phyloP scores from a whole-genome alignment of 2,888 invertebrate genomes.

The Pristionchus entomophagus region DNA sequence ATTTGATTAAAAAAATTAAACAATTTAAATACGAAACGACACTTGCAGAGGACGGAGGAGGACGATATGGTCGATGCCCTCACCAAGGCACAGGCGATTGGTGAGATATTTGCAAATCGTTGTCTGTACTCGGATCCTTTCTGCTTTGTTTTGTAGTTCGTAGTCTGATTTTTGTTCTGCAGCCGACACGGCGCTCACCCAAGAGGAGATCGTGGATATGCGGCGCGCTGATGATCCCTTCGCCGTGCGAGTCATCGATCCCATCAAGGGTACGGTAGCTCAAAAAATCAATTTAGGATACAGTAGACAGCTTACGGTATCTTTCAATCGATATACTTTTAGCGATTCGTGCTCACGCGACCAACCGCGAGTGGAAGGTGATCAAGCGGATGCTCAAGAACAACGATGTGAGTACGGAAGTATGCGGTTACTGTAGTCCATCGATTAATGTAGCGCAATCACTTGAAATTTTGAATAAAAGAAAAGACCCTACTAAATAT shows the following conservation, averaged over 20 bases:
- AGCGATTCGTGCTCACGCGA: constrained; percentile 37
- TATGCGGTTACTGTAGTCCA: too few relatives aligned
- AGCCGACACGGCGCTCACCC: constrained; percentile 3
- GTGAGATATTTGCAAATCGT: neutral
- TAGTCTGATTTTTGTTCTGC: too few relatives aligned
- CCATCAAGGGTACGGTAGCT: constrained; percentile 17
- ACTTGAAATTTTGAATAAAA: too few relatives aligned
- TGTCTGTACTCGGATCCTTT: neutral
- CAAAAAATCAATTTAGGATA: too few relatives aligned
- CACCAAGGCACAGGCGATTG: neutral
- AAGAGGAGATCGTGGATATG: constrained; percentile 10
- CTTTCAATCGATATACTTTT: neutral
- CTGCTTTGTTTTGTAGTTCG: too few relatives aligned
- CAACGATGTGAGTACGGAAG: constrained; percentile 22
- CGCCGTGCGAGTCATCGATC: constrained; percentile 26
- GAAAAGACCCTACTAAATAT: too few relatives aligned
- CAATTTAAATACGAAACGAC: neutral
- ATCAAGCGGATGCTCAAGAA: constrained; percentile 3
- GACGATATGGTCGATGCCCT: neutral
- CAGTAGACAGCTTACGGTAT: neutral
- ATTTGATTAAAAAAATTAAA: too few relatives aligned
- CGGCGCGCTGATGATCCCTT: neutral
- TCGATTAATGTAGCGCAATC: too few relatives aligned
- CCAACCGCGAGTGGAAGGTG: constrained; percentile 32
- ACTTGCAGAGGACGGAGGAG: neutral